Evolutionary conservation across 2,797 vertebrate species (phyloP), one percentile per base, ranked within the genome.

Genomic region (Threskiornis aethiopicus): DNA sequence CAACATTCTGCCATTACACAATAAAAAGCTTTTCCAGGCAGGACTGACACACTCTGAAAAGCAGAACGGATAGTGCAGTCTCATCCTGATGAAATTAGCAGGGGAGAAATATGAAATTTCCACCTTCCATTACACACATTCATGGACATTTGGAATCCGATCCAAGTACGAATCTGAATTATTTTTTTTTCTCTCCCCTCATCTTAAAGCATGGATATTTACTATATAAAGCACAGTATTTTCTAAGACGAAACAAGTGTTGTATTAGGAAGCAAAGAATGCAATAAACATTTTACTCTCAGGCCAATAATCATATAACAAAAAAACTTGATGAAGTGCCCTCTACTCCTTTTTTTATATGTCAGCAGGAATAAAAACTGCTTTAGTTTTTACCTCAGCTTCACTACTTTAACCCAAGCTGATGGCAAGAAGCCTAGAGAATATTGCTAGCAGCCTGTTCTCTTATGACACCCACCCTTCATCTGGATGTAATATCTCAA

Each of bases 401-500:
- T 93, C 95, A 84, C 64, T 96, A 44, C 85, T 97, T 95, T 95
- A 96, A 96, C 93, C 84, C 90, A 96, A 89, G 94, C 75, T 96
- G 94, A 96, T 98, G 97, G 97, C 97, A 98, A 96, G 81, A 95
- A 97, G 96, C 97, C 97, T 96, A 97, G 91, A 98, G 89, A 97
- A 97, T 97, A 97, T 98, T 98, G 79, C 96, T 96, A 97, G 89
- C 97, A 97, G 97, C 94, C 95, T 73, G 89, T 91, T 97, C 93
- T 95, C 95, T 96, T 93, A 75, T 94, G 97, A 96, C 94, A 97
- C 87, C 92, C 97, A 97, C 97, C 94, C 97, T 97, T 98, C 97
- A 98, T 98, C 97, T 98, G 97, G 97, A 95, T 97, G 93, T 97
- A 98, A 98, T 98, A 97, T 97, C 97, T 97, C 97, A 98, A 97